Evolutionary conservation across 2,113 vertebrate genomes (phyloP).

Genomic region (Pollachius pollachius): DNA sequence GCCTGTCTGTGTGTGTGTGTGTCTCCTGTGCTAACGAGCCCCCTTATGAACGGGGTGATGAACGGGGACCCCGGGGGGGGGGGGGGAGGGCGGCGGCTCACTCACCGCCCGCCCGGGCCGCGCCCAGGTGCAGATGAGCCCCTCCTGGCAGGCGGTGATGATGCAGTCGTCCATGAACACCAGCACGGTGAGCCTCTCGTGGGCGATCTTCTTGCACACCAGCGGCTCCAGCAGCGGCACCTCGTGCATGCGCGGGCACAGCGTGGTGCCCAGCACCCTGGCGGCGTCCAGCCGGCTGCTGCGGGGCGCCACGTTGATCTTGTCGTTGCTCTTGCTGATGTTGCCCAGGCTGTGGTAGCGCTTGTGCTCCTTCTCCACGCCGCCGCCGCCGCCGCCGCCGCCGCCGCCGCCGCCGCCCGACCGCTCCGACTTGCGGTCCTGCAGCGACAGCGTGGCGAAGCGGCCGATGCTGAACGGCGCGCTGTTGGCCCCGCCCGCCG

Average conservation of each 20-base stretch:
- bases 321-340: conserved; percentile 85
- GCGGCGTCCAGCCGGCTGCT: conserved; percentile 79
- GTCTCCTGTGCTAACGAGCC: too few species aligned
- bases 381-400: neutral
- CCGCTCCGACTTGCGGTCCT: conserved; percentile 81
- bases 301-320: conserved; percentile 73
- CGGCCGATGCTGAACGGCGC: conserved; percentile 80
- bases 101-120: conserved; percentile 84
- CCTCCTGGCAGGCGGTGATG: conserved; percentile 90
- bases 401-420: conserved; percentile 27
- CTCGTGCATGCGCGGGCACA: conserved; percentile 90
- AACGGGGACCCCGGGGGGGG: too few species aligned
- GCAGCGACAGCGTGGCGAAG: conserved; percentile 82
- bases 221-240: conserved; percentile 90
- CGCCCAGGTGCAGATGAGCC: conserved; percentile 91
- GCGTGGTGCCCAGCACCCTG: conserved; percentile 84
- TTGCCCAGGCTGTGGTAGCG: conserved; percentile 88
- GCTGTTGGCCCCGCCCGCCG: conserved; percentile 29
- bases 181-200: conserved; percentile 87
- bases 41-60: too few species aligned
- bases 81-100: neutral
- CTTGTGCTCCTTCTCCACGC: conserved; percentile 83
- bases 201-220: conserved; percentile 92
- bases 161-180: conserved; percentile 94
- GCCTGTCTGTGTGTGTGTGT: too few species aligned